Evolutionary conservation across 2,888 invertebrate genomes (phyloP).

Genomic region (Erpobdella octoculata): DNA sequence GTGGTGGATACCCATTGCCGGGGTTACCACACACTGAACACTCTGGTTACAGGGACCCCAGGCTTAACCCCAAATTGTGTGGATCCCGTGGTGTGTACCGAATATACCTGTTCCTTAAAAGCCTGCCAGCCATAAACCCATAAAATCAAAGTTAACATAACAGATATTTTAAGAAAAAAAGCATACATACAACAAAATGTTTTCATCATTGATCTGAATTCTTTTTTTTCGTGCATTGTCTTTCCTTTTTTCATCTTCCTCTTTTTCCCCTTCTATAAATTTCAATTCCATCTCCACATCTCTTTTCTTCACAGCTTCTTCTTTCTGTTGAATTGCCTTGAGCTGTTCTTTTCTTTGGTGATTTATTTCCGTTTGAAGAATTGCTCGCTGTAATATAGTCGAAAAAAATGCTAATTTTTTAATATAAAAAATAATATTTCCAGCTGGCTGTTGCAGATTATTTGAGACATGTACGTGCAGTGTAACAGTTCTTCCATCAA

Average conservation of each 20-base stretch:
- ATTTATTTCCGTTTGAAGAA: neutral
- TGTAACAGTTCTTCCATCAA: too few relatives aligned
- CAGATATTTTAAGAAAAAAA: neutral
- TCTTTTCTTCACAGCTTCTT: slow-evolving; percentile 10
- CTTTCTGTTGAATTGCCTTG: neutral
- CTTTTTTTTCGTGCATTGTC: neutral
- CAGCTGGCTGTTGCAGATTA: neutral
- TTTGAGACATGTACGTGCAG: too few relatives aligned
- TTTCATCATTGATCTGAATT: neutral
- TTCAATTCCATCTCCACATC: neutral
- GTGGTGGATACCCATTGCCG: too few relatives aligned
- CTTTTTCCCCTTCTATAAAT: neutral
- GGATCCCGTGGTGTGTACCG: too few relatives aligned
- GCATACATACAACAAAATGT: neutral
- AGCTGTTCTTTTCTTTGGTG: neutral
- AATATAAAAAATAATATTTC: neutral
- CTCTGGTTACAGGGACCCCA: too few relatives aligned
- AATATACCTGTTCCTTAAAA: too few relatives aligned
- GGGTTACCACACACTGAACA: too few relatives aligned
- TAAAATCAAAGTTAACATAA: neutral
- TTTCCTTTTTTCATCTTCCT: slow-evolving; percentile 10
- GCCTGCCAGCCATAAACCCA: too few relatives aligned
- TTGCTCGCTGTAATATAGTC: neutral
- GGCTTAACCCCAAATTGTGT: too few relatives aligned
- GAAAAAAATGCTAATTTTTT: neutral